These are phyloP conservation scores for Centruroides vittatus DNA, from an alignment of 1,140 invertebrate genomes.

Conservation along the genomic window DNA sequence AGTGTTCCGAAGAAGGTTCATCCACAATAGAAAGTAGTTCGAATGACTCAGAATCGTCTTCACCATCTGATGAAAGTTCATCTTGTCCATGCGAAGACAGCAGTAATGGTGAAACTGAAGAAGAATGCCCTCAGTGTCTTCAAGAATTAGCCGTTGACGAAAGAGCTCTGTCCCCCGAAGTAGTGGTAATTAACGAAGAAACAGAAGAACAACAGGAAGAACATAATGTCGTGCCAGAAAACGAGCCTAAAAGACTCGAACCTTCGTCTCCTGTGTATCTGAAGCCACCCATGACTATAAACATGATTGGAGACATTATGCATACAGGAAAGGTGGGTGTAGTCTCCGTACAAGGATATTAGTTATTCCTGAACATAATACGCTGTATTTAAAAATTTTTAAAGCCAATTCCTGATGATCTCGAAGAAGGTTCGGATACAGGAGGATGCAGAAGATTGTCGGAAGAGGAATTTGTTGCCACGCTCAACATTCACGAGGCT, in stretches of 20 bases:
- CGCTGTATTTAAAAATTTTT: no score
- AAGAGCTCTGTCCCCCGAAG: not conserved
- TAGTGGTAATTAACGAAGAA: not conserved
- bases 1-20: not conserved
- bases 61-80: not conserved
- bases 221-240: no score
- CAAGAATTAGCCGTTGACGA: not conserved
- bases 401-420: no score
- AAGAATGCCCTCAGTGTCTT: not conserved
- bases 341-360: no score
- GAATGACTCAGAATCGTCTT: not conserved
- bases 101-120: not conserved
- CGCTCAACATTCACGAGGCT: conserved; percentile 18
- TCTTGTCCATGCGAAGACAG: not conserved
- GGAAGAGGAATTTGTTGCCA: conserved; percentile 16
- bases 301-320: not conserved
- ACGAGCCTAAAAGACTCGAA: no score
- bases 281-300: no score
- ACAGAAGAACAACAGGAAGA: no score
- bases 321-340: not conserved
- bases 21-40: no score
- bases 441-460: conserved; percentile 10
- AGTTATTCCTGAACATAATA: no score
- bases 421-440: not conserved
- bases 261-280: no score